Evolutionary conservation across 2,113 vertebrate genomes (phyloP), one percentile per base, ranked within the genome.

Genomic region (Cryptomyrus ogoouensis): DNA sequence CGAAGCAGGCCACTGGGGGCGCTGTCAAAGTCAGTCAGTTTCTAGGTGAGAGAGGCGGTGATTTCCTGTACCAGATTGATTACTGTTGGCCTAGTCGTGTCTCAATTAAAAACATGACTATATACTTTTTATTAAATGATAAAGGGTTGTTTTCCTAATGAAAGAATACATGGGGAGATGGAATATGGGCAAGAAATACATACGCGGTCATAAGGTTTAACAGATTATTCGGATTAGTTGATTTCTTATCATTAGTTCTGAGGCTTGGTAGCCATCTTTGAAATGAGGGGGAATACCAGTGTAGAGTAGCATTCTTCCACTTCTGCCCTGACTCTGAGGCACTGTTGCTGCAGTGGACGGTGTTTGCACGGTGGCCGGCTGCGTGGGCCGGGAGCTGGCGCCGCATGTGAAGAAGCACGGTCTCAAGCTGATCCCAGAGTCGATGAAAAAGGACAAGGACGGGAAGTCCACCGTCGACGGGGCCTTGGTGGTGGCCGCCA

Each of bases 11-110:
- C 19, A 99, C 98, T 0, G 98, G 98, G 66, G 97, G 98, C 83
- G 98, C 98, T 6, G 98, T 98, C 2, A 98, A 97, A 97, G 98
- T 99, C 96, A 99, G 98, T 94, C 98, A 99, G 46, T 97, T 98
- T 93, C 94, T 99, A 90, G 98, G 98, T 99, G 89, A 52, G 56
- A 47, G 39, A 17, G 8, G 13, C 15, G 3, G 47, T 53, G 56
- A 17, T 84, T 46, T 66, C 39, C 12, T 52, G 47, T 49, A 49
- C 24, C 0, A 3, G 31, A 3, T 17, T 77, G 35, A 77, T 77
- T 39, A 42, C 4, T 42, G 74, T 17, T 77, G 2, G 4, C n/a
- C n/a, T 70, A 70, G 62, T 70, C 62, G 31, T 13, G 27, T 12
- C n/a, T 27, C n/a, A 70, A 31, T 10, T 31, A 70, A 13, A 70